phyloP scores from a whole-genome alignment of 1,140 invertebrate genomes.

The Himalopsyche phryganea region DNA sequence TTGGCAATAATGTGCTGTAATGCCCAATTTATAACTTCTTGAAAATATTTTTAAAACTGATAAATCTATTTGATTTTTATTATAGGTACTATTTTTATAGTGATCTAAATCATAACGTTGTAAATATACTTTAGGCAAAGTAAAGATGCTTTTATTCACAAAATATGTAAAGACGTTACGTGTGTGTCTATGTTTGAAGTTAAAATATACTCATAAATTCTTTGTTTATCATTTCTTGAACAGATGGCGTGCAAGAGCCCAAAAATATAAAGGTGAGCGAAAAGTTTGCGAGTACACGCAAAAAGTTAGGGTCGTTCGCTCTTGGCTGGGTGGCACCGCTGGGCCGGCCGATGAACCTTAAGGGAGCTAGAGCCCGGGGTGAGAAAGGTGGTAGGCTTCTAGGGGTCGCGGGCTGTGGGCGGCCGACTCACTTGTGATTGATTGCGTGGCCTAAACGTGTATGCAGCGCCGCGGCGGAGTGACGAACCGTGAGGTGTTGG shows the following conservation, averaged over 20 bases:
- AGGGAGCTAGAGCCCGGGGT: background rate
- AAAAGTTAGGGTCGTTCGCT: slow-evolving; percentile 16
- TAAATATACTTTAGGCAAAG: no score
- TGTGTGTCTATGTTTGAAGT: no score
- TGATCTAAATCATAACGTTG: no score
- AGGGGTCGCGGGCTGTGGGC: slow-evolving; percentile 1
- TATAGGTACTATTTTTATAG: no score
- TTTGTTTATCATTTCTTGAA: no score
- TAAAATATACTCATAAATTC: no score
- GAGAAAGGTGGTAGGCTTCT: background rate
- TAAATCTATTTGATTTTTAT: no score
- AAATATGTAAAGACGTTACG: no score
- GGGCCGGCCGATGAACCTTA: slow-evolving; percentile 20
- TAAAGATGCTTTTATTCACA: no score
- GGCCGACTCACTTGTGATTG: slow-evolving; percentile 27
- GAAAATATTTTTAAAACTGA: no score
- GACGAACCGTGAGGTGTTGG: background rate
- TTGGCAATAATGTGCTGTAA: no score
- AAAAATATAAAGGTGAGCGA: slow-evolving; percentile 19
- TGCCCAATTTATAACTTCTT: no score
- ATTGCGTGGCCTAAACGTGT: slow-evolving; percentile 22
- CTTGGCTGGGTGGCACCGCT: slow-evolving; percentile 1
- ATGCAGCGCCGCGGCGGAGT: slow-evolving; percentile 14
- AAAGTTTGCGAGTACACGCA: slow-evolving; percentile 15
- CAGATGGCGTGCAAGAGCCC: background rate